phyloP scores from a whole-genome alignment of 2,797 vertebrate species.

The Bucorvus abyssinicus region DNA sequence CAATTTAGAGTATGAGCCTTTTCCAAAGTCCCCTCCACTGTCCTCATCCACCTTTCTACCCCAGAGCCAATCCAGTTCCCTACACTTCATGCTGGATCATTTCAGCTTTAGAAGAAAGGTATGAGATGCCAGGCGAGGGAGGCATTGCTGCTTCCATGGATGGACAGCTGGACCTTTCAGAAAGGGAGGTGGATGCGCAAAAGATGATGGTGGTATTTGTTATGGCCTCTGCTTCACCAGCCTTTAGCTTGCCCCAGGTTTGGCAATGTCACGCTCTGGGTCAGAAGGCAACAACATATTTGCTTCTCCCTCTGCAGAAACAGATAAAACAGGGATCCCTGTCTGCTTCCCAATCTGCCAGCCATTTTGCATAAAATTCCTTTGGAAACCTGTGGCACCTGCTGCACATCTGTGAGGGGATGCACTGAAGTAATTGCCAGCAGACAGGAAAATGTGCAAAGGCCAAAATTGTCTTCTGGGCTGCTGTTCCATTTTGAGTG shows the following conservation, averaged over 20 bases:
- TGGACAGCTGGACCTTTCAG: not conserved
- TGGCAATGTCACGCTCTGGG: not conserved
- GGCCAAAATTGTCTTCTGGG: not conserved
- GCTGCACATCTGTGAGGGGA: not conserved
- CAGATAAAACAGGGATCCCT: not conserved
- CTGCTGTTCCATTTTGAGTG: not conserved
- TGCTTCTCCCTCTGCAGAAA: not conserved
- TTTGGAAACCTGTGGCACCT: not conserved
- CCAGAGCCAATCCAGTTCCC: not conserved
- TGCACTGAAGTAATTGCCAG: not conserved
- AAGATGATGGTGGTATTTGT: not conserved
- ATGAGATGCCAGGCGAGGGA: not conserved
- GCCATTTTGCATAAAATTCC: not conserved
- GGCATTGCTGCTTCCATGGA: not conserved
- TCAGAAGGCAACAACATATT: not conserved
- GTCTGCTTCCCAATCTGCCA: not conserved
- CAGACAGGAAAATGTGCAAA: conserved; percentile 7
- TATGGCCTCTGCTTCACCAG: not conserved
- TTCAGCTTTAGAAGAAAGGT: not conserved
- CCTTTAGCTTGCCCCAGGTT: not conserved
- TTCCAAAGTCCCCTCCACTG: not conserved
- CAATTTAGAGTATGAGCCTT: not conserved
- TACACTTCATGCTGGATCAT: not conserved
- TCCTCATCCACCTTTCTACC: not conserved
- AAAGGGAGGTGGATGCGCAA: not conserved